These are phyloP conservation scores for Campoletis sonorensis DNA, from an alignment of 1,140 invertebrate species.

Conservation along the genomic window DNA sequence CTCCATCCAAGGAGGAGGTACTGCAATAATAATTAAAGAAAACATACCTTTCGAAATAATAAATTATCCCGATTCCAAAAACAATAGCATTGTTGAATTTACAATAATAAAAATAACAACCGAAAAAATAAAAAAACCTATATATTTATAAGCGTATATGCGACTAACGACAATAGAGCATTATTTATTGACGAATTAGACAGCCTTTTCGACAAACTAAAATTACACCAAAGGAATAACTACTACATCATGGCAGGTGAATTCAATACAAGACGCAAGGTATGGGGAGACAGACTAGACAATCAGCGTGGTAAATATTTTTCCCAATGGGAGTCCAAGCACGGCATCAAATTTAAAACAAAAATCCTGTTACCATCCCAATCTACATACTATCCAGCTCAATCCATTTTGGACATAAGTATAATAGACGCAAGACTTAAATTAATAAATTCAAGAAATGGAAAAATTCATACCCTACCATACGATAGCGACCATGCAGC, in stretches of 20 bases:
- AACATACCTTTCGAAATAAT: background rate
- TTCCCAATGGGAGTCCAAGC: background rate
- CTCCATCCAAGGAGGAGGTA: too few species aligned
- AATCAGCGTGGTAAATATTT: conserved; percentile 10
- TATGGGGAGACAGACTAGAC: too few species aligned
- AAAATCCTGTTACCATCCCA: background rate
- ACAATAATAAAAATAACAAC: conserved; percentile 60
- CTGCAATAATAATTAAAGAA: too few species aligned
- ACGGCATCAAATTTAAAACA: background rate
- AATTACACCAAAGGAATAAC: too few species aligned
- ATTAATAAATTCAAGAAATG: background rate
- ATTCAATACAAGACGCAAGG: too few species aligned
- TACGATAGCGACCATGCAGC: conserved; percentile 3
- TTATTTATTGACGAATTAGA: background rate
- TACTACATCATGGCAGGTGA: too few species aligned
- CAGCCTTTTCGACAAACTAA: background rate
- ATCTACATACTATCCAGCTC: background rate
- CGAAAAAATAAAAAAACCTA: background rate
- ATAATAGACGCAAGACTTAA: background rate
- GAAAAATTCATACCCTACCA: background rate
- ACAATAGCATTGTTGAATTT: conserved; percentile 51
- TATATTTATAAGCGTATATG: conserved; percentile 33
- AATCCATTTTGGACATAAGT: background rate
- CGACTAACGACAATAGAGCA: background rate
- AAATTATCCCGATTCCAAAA: background rate